These are phyloP conservation scores for Lampris incognitus DNA, from an alignment of 2,113 vertebrate species.

Conservation along the genomic window DNA sequence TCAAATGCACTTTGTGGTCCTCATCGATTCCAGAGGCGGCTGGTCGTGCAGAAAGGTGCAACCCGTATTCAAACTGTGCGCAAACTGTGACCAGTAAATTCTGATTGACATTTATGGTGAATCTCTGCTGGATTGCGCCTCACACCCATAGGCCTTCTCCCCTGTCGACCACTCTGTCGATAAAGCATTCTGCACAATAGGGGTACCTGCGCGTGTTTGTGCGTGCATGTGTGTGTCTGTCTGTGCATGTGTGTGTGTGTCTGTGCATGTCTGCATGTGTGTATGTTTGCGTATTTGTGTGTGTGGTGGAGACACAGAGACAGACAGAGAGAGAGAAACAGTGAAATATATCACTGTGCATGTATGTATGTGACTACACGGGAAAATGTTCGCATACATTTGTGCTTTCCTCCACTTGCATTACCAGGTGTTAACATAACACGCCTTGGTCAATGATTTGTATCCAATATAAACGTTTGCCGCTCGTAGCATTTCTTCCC, in stretches of 20 bases:
- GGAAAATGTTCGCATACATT: too few relatives aligned
- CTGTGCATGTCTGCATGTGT: conserved; percentile 1
- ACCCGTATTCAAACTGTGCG: not conserved
- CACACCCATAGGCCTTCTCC: not conserved
- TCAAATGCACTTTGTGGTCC: not conserved
- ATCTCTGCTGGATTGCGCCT: conserved; percentile 31
- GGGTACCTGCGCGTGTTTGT: too few relatives aligned
- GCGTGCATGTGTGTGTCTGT: conserved; percentile 1
- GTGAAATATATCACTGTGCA: not conserved
- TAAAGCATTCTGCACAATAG: not conserved
- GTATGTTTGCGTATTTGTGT: not conserved
- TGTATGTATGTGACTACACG: not conserved
- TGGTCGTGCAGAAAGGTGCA: too few relatives aligned
- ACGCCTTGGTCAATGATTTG: conserved; percentile 45
- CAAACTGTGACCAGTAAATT: conserved; percentile 34
- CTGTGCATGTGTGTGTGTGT: not conserved
- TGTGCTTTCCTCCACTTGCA: conserved; percentile 6
- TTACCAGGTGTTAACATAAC: conserved; percentile 12
- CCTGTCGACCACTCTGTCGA: conserved; percentile 19
- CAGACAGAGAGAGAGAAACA: too few relatives aligned
- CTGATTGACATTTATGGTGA: conserved; percentile 39
- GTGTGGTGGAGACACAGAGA: not conserved
- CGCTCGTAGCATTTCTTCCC: conserved; percentile 30
- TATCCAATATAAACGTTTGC: conserved; percentile 41
- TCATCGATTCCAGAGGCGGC: not conserved